Conservation (phyloP, 2,888 invertebrate species). For the Autographa pulchrina region DNA sequence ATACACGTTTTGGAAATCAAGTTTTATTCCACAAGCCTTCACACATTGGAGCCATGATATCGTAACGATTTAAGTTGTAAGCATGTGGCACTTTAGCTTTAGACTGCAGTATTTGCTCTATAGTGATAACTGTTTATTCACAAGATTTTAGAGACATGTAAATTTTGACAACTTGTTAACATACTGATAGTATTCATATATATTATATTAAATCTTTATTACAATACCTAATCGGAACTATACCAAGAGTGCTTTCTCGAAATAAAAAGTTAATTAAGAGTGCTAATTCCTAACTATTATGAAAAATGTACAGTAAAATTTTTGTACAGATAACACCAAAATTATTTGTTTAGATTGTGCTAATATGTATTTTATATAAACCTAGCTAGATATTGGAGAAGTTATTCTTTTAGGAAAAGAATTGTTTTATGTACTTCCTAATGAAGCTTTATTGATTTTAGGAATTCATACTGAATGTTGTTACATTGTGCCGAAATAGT, state of each 20-base stretch:
- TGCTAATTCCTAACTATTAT: constrained; percentile 67
- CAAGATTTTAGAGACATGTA: constrained; percentile 51
- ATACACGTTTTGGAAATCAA: constrained; percentile 40
- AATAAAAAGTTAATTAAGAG: constrained; percentile 75
- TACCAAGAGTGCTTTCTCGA: constrained; percentile 85
- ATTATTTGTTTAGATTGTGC: constrained; percentile 73
- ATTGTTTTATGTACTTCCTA: constrained; percentile 81
- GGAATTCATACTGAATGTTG: constrained; percentile 54
- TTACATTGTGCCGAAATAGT: constrained; percentile 53
- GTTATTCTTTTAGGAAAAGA: constrained; percentile 89
- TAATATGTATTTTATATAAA: constrained; percentile 72
- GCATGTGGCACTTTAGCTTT: constrained; percentile 55
- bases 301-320: constrained; percentile 62
- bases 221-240: constrained; percentile 61
- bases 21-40: constrained; percentile 37
- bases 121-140: constrained; percentile 40
- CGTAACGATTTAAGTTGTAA: constrained; percentile 31
- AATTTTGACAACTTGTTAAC: constrained; percentile 66
- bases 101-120: constrained; percentile 43
- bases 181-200: constrained; percentile 55
- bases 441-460: constrained; percentile 74
- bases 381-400: constrained; percentile 70
- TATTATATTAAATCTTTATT: constrained; percentile 58
- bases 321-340: constrained; percentile 74
- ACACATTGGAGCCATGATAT: constrained; percentile 32